Base-by-base conservation (phyloP, 2,797 vertebrate species). In the Notolepis coatsorum region DNA sequence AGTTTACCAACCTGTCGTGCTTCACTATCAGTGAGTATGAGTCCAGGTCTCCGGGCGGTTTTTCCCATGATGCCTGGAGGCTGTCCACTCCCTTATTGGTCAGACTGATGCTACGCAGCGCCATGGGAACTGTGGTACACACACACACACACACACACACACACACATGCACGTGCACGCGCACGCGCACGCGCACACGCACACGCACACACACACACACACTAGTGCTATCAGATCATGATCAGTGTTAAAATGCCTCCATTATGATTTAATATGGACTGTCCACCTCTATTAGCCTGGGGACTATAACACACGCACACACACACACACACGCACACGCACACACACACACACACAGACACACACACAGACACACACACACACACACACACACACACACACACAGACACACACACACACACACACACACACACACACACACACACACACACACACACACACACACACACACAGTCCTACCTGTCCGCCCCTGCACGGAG, bases 61-160 rank as follows among this genome's bases (percentile, higher is more conserved):
- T 91, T 10, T 92, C 92, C 97, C 97, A 99, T 71, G 91, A 94
- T 45, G 94, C 95, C 60, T 89, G 88, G 23, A 99, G 89, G 69
- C 94, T 93, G 85, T 87, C 81, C n/a, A 93, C 91, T 4, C 83
- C 94, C 15, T 91, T 85, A 80, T 86, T 96, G 51, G 75, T 78
- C 64, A 98, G 89, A 0, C 57, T 92, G 70, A 98, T 75, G 42
- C 27, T 60, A 1, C 71, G 75, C 33, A 97, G 81, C 65, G 93
- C 92, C 71, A 91, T 89, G 61, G 97, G 97, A 59, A 94, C 97
- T 98, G 70, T 6, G 55, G 55, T 21, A 68, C 28, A 64, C 38
- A 68, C 38, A 38, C 7, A 64, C 31, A 13, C 8, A 43, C n/a
- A 24, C 10, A 9, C 18, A 33, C 28, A 24, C 18, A 24, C 18